A percentile compares a stretch with the other conserved stretches of the same genome.
Evolutionary conservation across 2,888 invertebrate species (phyloP).

Genomic region (Mactromeris polynyma): DNA sequence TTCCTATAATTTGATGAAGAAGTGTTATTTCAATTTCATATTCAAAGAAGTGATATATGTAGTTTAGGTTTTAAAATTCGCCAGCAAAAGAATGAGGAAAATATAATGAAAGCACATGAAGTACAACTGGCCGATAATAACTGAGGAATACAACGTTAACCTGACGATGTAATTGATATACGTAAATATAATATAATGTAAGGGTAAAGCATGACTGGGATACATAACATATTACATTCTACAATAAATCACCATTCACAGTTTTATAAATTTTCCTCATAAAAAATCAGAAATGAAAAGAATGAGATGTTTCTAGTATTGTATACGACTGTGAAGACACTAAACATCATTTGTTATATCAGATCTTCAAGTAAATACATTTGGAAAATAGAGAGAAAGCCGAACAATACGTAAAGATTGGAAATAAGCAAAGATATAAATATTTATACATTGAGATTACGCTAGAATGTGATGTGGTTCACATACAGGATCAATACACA

Average conservation of each 20-base stretch:
- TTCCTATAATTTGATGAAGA: not conserved
- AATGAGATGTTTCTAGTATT: not conserved
- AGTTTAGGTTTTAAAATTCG: too few relatives aligned
- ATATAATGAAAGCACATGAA: not conserved
- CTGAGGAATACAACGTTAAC: not conserved
- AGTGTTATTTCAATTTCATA: not conserved
- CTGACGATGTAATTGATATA: not conserved
- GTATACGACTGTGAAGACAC: not conserved
- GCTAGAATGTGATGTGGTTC: not conserved
- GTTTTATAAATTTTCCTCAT: not conserved
- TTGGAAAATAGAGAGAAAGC: not conserved
- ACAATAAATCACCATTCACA: not conserved
- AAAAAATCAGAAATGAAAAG: not conserved
- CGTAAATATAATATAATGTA: not conserved
- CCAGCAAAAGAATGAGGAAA: too few relatives aligned
- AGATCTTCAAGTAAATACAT: not conserved
- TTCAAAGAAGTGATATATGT: too few relatives aligned
- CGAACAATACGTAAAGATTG: not conserved
- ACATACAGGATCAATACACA: not conserved
- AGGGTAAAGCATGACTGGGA: not conserved
- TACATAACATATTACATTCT: not conserved
- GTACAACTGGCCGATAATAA: constrained; percentile 8
- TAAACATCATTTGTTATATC: not conserved
- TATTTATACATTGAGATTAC: constrained; percentile 1
- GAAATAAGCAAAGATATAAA: not conserved